These are phyloP conservation scores for Platycheirus albimanus DNA, from an alignment of 2,888 invertebrate species.

Conservation along the genomic window DNA sequence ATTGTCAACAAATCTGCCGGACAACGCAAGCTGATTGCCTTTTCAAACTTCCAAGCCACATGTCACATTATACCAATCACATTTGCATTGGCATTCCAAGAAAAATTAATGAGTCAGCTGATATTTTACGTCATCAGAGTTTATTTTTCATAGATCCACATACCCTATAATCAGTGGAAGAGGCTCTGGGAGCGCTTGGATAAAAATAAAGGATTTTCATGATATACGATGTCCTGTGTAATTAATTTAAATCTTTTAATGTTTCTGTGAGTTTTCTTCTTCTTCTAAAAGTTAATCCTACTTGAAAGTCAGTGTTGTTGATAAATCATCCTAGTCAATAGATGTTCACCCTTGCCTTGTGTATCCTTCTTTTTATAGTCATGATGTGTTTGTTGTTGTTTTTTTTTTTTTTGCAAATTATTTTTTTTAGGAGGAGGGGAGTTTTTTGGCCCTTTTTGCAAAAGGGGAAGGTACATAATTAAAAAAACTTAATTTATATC, in stretches of 20 bases:
- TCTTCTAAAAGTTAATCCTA: constrained; percentile 49
- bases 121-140: constrained; percentile 37
- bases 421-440: too few species aligned
- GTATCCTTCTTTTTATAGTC: constrained; percentile 8
- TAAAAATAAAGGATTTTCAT: constrained; percentile 51
- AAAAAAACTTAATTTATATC: too few species aligned
- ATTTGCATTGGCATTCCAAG: constrained; percentile 52
- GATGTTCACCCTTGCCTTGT: neutral
- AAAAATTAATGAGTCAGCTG: constrained; percentile 30
- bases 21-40: too few species aligned
- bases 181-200: neutral
- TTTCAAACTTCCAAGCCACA: constrained; percentile 58
- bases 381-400: neutral
- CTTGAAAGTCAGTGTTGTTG: constrained; percentile 71
- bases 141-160: neutral
- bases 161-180: neutral
- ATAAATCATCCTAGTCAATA: constrained; percentile 56
- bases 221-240: constrained; percentile 63
- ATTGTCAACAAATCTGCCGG: constrained; percentile 9
- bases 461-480: too few species aligned
- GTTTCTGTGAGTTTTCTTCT: constrained; percentile 51
- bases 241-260: constrained; percentile 73
- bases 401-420: too few species aligned
- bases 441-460: too few species aligned
- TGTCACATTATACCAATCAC: constrained; percentile 70